Percentiles rank a stretch among this genome's conserved stretches.
These are phyloP conservation scores for Fistularia commersonii DNA, from an alignment of 2,797 vertebrate species.

Conservation along the genomic window DNA sequence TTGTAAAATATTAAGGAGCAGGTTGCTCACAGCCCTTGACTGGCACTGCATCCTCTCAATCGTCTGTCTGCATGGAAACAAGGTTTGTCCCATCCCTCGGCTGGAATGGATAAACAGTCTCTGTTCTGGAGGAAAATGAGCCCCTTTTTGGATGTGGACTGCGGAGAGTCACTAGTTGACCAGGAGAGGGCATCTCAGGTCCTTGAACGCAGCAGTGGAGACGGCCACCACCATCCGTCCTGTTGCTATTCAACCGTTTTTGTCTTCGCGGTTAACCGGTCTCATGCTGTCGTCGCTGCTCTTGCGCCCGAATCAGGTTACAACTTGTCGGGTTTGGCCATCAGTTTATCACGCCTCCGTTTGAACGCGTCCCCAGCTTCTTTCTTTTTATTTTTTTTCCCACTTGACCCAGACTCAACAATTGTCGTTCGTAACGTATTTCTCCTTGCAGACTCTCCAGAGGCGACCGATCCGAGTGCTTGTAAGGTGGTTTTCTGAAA, in stretches of 20 bases:
- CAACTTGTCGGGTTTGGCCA: conserved; percentile 37
- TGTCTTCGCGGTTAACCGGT: conserved; percentile 49
- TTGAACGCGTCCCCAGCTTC: conserved; percentile 20
- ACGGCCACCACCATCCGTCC: conserved; percentile 50
- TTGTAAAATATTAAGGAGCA: no score
- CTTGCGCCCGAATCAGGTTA: conserved; percentile 18
- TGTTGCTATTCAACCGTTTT: conserved; percentile 64
- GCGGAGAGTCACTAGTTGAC: conserved; percentile 39
- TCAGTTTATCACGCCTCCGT: conserved; percentile 11
- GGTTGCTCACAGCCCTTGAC: no score
- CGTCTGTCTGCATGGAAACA: no score
- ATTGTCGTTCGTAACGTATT: conserved; percentile 32
- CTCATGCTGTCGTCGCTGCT: conserved; percentile 45
- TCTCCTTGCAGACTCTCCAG: background rate
- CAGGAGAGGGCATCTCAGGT: conserved; percentile 73
- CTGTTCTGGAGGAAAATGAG: conserved; percentile 30
- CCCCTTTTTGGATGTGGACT: conserved; percentile 13
- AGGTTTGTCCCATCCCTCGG: no score
- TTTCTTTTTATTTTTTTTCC: conserved; percentile 7
- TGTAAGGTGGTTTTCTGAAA: conserved; percentile 9
- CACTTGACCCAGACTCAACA: conserved; percentile 47
- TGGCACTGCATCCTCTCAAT: no score
- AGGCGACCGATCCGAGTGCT: conserved; percentile 10
- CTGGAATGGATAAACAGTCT: conserved; percentile 22
- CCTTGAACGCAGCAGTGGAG: conserved; percentile 36